phyloP scores from a whole-genome alignment of 1,140 invertebrate genomes.

The Lasioglossum albipes region DNA sequence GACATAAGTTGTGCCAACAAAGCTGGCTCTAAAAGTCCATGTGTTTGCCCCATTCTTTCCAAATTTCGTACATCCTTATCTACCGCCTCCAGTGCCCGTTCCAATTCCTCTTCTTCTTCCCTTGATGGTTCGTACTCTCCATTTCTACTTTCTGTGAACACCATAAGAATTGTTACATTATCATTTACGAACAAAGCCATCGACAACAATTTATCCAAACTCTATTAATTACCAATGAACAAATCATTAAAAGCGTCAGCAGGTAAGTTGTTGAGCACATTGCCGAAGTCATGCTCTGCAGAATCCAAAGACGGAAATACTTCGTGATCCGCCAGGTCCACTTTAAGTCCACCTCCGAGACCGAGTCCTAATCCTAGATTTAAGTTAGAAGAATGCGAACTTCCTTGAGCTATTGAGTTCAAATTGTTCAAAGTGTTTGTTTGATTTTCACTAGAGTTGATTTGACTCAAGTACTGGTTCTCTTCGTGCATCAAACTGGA shows the following conservation, averaged over 20 bases:
- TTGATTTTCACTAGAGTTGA: constrained; percentile 71
- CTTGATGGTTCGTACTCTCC: constrained; percentile 86
- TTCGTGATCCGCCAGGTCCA: constrained; percentile 78
- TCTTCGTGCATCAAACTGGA: constrained; percentile 58
- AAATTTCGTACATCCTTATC: constrained; percentile 88
- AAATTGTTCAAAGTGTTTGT: constrained; percentile 76
- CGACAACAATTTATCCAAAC: background rate
- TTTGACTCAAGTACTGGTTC: constrained; percentile 70
- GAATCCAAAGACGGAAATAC: constrained; percentile 82
- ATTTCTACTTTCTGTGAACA: constrained; percentile 84
- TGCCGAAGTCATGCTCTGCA: constrained; percentile 93
- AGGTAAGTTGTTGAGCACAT: constrained; percentile 93
- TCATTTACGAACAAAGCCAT: too few relatives aligned
- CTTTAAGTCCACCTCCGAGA: constrained; percentile 73
- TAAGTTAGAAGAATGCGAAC: constrained; percentile 66
- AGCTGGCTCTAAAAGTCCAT: constrained; percentile 81
- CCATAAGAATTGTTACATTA: constrained; percentile 15
- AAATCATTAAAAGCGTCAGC: constrained; percentile 95
- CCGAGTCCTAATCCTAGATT: constrained; percentile 74
- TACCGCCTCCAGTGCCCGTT: constrained; percentile 90
- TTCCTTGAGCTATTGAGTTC: constrained; percentile 70
- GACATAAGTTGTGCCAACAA: constrained; percentile 79
- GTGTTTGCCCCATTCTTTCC: constrained; percentile 85
- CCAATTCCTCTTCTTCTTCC: constrained; percentile 91
- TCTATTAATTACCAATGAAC: constrained; percentile 85